Percentiles rank a stretch among this genome's conserved stretches.
Evolutionary conservation across 2,797 vertebrate genomes (phyloP).

Genomic region (Rhinatrema bivittatum): DNA sequence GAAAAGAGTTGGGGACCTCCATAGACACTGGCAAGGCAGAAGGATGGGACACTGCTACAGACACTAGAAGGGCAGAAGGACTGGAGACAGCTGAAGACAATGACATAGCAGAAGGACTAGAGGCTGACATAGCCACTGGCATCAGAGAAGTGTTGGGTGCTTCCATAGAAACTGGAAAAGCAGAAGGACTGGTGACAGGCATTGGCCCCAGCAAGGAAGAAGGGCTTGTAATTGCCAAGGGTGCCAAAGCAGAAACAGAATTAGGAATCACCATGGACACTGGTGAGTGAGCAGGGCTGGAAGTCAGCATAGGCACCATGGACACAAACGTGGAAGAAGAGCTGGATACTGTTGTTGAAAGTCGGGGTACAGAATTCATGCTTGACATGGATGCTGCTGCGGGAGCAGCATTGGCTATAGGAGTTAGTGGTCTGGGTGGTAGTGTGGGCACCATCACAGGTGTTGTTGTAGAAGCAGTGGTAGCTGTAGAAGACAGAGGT

Average conservation of each 20-base stretch:
- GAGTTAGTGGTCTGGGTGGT: conserved; percentile 15
- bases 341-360: conserved; percentile 21
- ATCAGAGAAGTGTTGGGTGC: not conserved
- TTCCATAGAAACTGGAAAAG: not conserved
- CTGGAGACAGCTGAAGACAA: no score
- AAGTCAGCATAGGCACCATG: conserved; percentile 31
- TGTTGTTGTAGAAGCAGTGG: conserved; percentile 29
- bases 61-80: no score
- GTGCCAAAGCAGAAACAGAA: no score
- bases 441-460: conserved; percentile 20
- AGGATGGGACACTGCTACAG: not conserved
- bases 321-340: conserved; percentile 22
- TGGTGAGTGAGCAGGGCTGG: not conserved
- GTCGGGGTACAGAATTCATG: conserved; percentile 25
- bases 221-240: no score
- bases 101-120: no score
- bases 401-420: conserved; percentile 27
- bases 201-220: not conserved
- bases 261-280: not conserved
- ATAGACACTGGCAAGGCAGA: no score
- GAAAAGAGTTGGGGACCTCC: no score
- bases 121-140: no score
- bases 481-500: conserved; percentile 22
- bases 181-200: no score
- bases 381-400: conserved; percentile 29